These are phyloP conservation scores for Eupeodes luniger DNA, from an alignment of 2,888 invertebrate species.

Conservation along the genomic window DNA sequence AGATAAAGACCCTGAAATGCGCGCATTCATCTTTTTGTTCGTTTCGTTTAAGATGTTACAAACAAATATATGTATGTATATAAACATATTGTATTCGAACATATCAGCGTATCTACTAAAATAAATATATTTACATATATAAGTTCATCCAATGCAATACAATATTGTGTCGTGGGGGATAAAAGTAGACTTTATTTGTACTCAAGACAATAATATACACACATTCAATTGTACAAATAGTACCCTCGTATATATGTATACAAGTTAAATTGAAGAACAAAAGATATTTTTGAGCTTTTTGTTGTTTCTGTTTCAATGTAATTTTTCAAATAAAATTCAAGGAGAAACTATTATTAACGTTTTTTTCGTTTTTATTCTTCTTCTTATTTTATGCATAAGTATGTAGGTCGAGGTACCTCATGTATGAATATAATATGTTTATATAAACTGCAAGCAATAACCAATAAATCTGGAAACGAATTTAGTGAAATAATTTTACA, in stretches of 20 bases:
- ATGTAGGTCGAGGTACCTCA: background rate
- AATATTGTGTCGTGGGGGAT: conserved; percentile 1
- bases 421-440: background rate
- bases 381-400: background rate
- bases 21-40: conserved; percentile 67
- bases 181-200: conserved; percentile 16
- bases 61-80: background rate
- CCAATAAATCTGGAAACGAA: conserved; percentile 41
- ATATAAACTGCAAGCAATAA: background rate
- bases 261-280: conserved; percentile 70
- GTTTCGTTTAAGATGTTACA: conserved; percentile 31
- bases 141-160: conserved; percentile 15
- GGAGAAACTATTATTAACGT: conserved; percentile 64
- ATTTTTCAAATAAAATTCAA: conserved; percentile 77
- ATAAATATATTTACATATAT: background rate
- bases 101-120: background rate
- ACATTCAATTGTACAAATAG: too few relatives aligned
- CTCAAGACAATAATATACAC: background rate
- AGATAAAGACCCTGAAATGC: conserved; percentile 61
- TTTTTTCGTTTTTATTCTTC: conserved; percentile 27
- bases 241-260: background rate
- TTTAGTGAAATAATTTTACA: background rate
- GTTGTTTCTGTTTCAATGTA: conserved; percentile 78
- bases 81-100: background rate
- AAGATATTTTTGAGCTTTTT: conserved; percentile 80